Evolutionary conservation across 2,797 vertebrate genomes (phyloP), one percentile per base, ranked within the genome.

Genomic region (Pampus argenteus): DNA sequence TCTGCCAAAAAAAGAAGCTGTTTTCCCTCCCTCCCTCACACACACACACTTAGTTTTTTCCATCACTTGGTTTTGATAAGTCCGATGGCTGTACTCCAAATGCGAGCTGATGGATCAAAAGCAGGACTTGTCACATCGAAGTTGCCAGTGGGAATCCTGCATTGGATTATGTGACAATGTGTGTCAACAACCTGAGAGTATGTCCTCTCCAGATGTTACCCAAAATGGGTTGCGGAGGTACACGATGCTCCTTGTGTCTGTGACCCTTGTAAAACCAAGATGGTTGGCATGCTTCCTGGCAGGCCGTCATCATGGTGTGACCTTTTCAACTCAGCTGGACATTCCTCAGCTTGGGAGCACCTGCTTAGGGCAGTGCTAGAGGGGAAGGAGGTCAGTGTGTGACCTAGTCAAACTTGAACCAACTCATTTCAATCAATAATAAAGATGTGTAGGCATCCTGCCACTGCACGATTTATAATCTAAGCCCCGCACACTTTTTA

Each of bases 321-420:
- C 86, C 88, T 88, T 91, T 90, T 91, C 78, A 86, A 86, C 88
- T 79, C 61, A 2, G 54, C 72, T 78, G 74, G 65, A 78, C 84
- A 91, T 90, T 90, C 87, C 85, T 84, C 67, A 51, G 62, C 57
- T 9, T 31, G 55, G 54, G 66, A 84, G 65, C 87, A 87, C 87
- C 88, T 91, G 90, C 89, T 85, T 34, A n/a, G 49, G 38, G 11
- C 40, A 29, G 23, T 2, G 28, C 50, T 65, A 42, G 14, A 22
- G n/a, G 28, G n/a, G 11, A 34, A 2, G 20, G 63, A 22, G 50
- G 54, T 60, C 38, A 20, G 20, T 0, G 44, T 71, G 67, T 79
- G 47, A 71, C 51, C 26, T 42, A 31, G 65, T 82, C 59, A 61
- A 58, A 52, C 62, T 3, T 31, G 0, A 9, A 31, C 72, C 55